phyloP scores from a whole-genome alignment of 2,113 vertebrate genomes.

The Poecile atricapillus region DNA sequence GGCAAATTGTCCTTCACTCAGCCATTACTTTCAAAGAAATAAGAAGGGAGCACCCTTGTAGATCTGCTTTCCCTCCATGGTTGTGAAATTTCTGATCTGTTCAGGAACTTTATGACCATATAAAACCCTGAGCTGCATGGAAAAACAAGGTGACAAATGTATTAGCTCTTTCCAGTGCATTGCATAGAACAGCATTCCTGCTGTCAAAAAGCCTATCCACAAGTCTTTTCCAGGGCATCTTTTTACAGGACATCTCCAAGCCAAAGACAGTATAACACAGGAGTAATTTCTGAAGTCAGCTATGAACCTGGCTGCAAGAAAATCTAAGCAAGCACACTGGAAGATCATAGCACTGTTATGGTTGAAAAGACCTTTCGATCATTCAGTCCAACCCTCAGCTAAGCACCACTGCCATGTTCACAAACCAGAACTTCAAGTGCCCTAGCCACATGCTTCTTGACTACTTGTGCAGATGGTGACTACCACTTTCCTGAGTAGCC shows the following conservation, averaged over 20 bases:
- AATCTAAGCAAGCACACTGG: background rate
- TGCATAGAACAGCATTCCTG: fast-evolving
- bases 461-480: fast-evolving
- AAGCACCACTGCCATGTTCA: background rate
- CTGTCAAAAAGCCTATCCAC: background rate
- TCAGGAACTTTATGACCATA: background rate
- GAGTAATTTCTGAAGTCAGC: background rate
- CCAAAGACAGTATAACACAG: background rate
- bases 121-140: background rate
- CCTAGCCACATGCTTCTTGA: background rate
- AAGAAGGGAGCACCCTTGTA: fast-evolving
- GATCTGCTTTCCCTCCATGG: background rate
- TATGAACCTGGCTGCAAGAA: background rate
- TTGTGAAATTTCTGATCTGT: background rate
- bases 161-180: background rate
- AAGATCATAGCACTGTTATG: background rate
- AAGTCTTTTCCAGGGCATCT: background rate
- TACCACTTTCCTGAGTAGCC: background rate
- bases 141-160: background rate
- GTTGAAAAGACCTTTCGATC: background rate
- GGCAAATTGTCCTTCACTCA: background rate
- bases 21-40: background rate
- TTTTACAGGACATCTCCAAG: background rate
- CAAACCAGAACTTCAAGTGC: background rate
- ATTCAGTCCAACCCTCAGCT: background rate